Percentiles rank a stretch among this genome's conserved stretches.
Conservation (phyloP, 2,797 vertebrate species). For the Galaxias olidus region DNA sequence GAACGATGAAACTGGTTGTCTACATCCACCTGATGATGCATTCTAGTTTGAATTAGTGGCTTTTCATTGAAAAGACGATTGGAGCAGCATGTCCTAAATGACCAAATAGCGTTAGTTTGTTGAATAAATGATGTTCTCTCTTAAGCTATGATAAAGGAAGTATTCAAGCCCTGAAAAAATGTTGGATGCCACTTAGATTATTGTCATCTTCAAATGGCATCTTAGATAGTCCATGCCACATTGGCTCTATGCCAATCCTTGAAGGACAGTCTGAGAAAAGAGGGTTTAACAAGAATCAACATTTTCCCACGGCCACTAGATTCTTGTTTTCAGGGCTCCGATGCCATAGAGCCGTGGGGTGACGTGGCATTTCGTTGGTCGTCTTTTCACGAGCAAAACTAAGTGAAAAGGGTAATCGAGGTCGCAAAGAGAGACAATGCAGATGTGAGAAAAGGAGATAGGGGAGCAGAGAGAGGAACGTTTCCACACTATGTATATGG, state of each 20-base stretch:
- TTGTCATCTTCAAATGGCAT: constrained; percentile 39
- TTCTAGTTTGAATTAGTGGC: constrained; percentile 55
- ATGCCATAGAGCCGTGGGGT: constrained; percentile 35
- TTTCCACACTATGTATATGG: constrained; percentile 70
- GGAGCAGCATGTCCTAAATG: constrained; percentile 18
- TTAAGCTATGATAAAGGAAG: constrained; percentile 69
- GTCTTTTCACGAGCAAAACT: constrained; percentile 39
- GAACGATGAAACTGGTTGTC: constrained; percentile 71
- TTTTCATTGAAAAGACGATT: constrained; percentile 26
- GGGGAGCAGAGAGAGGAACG: constrained; percentile 47
- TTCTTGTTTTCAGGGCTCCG: constrained; percentile 33
- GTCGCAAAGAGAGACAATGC: constrained; percentile 68
- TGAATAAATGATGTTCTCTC: too few species aligned
- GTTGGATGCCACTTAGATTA: constrained; percentile 35
- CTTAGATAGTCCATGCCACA: constrained; percentile 19
- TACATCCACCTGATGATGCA: constrained; percentile 74
- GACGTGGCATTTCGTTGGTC: constrained; percentile 38
- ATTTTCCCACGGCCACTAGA: constrained; percentile 29
- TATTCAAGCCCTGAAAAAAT: constrained; percentile 53
- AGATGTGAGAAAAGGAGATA: constrained; percentile 71
- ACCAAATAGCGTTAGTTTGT: constrained; percentile 23
- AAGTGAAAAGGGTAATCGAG: constrained; percentile 46
- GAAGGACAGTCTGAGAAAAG: constrained; percentile 24
- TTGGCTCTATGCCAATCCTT: constrained; percentile 33
- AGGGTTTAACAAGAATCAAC: constrained; percentile 16